Conservation (phyloP, 2,797 vertebrate species). For the Podarcis lilfordi region DNA sequence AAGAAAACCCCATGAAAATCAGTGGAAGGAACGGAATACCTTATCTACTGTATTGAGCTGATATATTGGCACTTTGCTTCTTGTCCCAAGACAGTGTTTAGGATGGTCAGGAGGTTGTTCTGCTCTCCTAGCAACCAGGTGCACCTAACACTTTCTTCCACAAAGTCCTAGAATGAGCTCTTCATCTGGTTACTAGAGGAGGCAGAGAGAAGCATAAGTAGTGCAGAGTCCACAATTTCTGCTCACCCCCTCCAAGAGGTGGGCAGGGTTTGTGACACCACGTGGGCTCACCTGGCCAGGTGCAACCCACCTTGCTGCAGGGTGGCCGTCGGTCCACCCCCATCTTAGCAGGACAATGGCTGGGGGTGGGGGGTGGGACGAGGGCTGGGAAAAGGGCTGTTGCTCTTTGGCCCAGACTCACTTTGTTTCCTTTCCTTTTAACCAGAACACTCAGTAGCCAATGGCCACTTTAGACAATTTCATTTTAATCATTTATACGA, state of each 20-base stretch:
- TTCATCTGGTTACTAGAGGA: neutral
- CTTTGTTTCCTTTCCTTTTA: neutral
- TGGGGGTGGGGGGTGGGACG: no score
- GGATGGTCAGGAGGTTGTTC: neutral
- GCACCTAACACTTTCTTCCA: neutral
- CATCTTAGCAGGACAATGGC: no score
- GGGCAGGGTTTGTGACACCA: no score
- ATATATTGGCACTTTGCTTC: neutral
- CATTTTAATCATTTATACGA: neutral
- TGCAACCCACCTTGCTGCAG: no score
- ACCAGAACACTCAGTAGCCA: neutral
- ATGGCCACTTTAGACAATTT: neutral
- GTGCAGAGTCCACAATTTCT: neutral
- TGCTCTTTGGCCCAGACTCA: neutral
- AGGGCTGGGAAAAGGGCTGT: neutral
- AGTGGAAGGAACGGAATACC: neutral
- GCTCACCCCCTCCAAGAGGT: no score
- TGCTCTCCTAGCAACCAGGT: neutral
- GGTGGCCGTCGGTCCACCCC: rapidly evolving
- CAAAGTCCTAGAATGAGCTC: neutral
- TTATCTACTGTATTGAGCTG: neutral
- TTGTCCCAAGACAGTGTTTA: neutral
- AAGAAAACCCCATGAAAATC: neutral
- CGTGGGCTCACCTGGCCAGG: no score
- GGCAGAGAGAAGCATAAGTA: neutral